Evolutionary conservation across 2,888 invertebrate genomes (phyloP).

Genomic region (Lycocerus yunnanus): DNA sequence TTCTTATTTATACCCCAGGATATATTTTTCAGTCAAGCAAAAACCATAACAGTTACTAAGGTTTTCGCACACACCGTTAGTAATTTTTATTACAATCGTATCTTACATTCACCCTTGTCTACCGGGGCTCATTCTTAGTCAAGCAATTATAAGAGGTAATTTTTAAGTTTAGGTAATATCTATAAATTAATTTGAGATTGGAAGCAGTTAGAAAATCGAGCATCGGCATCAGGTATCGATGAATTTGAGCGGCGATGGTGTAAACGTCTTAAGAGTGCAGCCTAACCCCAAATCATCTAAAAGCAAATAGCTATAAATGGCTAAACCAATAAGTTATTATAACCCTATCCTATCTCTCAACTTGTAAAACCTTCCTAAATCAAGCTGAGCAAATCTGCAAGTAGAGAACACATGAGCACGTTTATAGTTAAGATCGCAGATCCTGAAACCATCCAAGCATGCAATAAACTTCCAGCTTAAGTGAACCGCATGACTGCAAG

Average conservation of each 20-base stretch:
- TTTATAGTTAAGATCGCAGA: constrained; percentile 49
- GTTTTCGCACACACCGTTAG: constrained; percentile 44
- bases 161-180: constrained; percentile 53
- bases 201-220: background rate
- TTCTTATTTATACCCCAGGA: constrained; percentile 30
- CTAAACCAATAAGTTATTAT: constrained; percentile 53
- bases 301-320: constrained; percentile 50
- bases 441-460: constrained; percentile 52
- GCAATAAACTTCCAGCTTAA: constrained; percentile 56
- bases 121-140: constrained; percentile 53
- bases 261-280: constrained; percentile 19
- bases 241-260: background rate
- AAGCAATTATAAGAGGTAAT: constrained; percentile 53
- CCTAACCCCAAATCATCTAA: constrained; percentile 47
- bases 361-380: constrained; percentile 53
- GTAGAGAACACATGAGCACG: constrained; percentile 51
- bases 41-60: constrained; percentile 40
- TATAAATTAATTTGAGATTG: constrained; percentile 46
- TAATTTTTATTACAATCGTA: constrained; percentile 50
- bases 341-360: constrained; percentile 46
- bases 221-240: background rate
- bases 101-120: constrained; percentile 45
- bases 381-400: constrained; percentile 53
- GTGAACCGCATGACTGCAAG: constrained; percentile 55
- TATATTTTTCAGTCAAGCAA: constrained; percentile 35